A percentile compares a stretch with the other conserved stretches of the same genome.
Evolutionary conservation across 2,113 vertebrate genomes (phyloP).

Genomic region (Cyanoderma ruficeps): DNA sequence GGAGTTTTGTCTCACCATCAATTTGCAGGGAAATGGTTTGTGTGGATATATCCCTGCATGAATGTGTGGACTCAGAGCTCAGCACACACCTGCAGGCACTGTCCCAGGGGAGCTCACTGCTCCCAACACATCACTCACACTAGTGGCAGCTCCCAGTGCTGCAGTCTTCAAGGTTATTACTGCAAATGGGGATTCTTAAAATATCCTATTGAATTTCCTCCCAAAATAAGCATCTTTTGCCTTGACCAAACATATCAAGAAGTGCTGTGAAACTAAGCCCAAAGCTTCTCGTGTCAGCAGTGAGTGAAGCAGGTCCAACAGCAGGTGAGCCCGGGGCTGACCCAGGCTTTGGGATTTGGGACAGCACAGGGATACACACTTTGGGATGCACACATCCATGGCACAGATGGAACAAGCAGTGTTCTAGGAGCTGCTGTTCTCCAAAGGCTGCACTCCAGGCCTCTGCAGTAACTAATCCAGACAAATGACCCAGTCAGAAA

Average conservation of each 20-base stretch:
- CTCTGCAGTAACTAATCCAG: constrained; percentile 68
- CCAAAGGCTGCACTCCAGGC: constrained; percentile 3
- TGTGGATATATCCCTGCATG: background rate
- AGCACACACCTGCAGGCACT: background rate
- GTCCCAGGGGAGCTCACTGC: background rate
- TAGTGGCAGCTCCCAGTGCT: background rate
- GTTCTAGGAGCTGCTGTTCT: background rate
- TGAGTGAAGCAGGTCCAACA: background rate
- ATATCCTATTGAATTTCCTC: background rate
- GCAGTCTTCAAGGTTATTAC: constrained; percentile 3
- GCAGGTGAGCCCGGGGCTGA: background rate
- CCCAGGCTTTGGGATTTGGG: background rate
- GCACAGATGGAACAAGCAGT: background rate
- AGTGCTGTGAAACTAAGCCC: background rate
- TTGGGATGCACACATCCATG: background rate
- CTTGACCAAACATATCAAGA: background rate
- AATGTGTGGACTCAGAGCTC: background rate
- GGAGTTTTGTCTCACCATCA: background rate
- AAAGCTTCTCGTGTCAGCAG: background rate
- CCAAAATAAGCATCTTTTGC: background rate
- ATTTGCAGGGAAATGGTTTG: background rate
- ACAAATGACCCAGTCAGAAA: constrained; percentile 71
- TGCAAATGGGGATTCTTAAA: background rate
- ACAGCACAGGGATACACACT: background rate
- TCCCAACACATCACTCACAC: background rate